Base-by-base conservation (phyloP, 2,113 vertebrate genomes). In the Corythornis cristatus region DNA sequence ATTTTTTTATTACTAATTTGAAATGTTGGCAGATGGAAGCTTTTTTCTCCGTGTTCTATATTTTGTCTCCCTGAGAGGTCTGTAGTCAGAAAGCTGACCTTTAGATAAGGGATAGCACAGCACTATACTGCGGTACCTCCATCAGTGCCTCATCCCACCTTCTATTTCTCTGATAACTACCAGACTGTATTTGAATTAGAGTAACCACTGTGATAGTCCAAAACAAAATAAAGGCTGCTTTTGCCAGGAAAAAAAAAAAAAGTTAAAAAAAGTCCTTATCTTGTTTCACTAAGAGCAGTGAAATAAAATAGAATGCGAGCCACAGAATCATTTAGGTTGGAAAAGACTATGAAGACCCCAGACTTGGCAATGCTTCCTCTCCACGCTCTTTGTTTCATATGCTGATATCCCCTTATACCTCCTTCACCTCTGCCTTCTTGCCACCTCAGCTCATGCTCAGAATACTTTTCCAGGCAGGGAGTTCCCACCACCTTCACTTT, bases 71-170 rank as follows among this genome's bases (percentile, higher is more conserved):
- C 35, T 48, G 56, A 64, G 68, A 81, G 43, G 31, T 66, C 75
- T 95, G 70, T 61, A 54, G 80, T 61, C 83, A 88, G 53, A 84
- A 54, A 81, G 53, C 57, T 75, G 86, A 83, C 83, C 84, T 80
- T 94, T 79, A 57, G 70, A 12, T 73, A 79, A 79, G 46, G 58
- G 64, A 45, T 56, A 70, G 86, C 54, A 43, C 26, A 60, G 1
- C 5, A 9, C 31, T 77, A 5, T 57, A 8, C 54, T 60, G 86
- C 13, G 1, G 31, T 28, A 60, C 58, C 28, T 61, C 77, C 28
- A 51, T 22, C 51, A 46, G 8, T 25, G 56, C 85, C 92, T 86
- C 5, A 4, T 78, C 31, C 65, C 73, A 79, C 43, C 31, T 6
- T 2, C 50, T 28, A 78, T 60, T 89, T 58, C 62, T 84, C 81